A percentile compares a stretch with the other conserved stretches of the same genome.
Conservation (phyloP, 1,140 invertebrate genomes). For the Drosophila pachea region DNA sequence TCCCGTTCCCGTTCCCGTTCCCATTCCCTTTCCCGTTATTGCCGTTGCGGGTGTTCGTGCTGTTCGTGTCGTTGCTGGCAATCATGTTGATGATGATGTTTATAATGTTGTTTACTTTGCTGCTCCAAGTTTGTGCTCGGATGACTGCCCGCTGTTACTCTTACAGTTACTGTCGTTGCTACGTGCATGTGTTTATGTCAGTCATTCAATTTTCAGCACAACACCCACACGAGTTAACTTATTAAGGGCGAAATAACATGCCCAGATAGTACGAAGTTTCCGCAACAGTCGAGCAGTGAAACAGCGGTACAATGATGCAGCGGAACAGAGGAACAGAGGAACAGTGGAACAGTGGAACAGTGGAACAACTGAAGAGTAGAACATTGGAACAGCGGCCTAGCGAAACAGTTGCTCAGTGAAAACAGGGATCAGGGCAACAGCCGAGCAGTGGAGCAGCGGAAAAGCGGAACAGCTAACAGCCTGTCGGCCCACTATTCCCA, state of each 20-base stretch:
- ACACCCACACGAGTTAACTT: conserved; percentile 49
- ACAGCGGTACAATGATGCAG: too few species aligned
- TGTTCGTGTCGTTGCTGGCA: background rate
- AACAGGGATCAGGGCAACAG: too few species aligned
- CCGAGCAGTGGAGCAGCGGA: too few species aligned
- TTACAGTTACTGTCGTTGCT: conserved; percentile 34
- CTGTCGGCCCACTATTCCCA: background rate
- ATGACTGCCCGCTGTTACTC: conserved; percentile 23
- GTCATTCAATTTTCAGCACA: conserved; percentile 29
- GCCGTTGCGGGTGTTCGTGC: background rate
- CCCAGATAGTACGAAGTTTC: background rate
- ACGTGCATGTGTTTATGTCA: conserved; percentile 1
- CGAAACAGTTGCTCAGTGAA: too few species aligned
- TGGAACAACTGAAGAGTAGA: too few species aligned
- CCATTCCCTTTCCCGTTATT: background rate
- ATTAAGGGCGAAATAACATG: conserved; percentile 65
- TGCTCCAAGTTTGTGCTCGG: conserved; percentile 38
- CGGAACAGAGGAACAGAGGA: too few species aligned
- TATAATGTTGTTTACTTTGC: conserved; percentile 51
- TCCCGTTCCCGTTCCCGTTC: conserved; percentile 59
- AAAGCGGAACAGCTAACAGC: background rate
- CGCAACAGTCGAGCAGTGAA: too few species aligned
- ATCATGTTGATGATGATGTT: conserved; percentile 12
- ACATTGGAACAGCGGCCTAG: too few species aligned
- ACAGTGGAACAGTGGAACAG: too few species aligned